Evolutionary conservation across 1,140 invertebrate genomes (phyloP).

Genomic region (Laupala kohalensis): DNA sequence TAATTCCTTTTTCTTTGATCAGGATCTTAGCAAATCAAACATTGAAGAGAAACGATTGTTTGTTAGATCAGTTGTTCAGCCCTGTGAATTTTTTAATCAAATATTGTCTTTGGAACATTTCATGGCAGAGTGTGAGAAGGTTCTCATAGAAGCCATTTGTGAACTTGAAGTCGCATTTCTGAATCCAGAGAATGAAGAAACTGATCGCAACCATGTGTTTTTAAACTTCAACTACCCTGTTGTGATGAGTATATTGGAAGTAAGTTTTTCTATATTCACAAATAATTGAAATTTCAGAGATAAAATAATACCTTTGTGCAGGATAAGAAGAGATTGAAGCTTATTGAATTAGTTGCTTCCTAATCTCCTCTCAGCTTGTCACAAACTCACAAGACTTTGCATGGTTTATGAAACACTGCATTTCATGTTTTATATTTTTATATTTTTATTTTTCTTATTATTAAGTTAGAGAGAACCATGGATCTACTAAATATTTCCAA

Average conservation of each 20-base stretch:
- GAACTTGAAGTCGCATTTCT: constrained; percentile 81
- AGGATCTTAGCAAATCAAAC: not conserved
- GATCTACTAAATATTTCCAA: no score
- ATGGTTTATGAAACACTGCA: no score
- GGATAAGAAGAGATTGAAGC: no score
- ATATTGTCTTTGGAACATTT: not conserved
- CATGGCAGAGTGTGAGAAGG: not conserved
- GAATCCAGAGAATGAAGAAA: constrained; percentile 76
- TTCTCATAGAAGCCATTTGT: not conserved
- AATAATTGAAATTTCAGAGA: no score
- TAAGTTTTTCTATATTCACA: constrained; percentile 33
- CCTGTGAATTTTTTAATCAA: constrained; percentile 95
- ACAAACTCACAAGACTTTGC: no score
- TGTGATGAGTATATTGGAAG: constrained; percentile 90
- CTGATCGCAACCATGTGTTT: constrained; percentile 98
- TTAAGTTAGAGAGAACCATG: no score
- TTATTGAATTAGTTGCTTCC: no score
- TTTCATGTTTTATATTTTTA: no score
- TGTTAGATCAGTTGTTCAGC: constrained; percentile 90
- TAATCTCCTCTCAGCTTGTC: no score
- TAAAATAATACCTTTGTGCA: no score
- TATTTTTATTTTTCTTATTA: no score
- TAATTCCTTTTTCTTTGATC: not conserved
- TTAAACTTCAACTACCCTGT: constrained; percentile 96
- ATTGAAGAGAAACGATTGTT: constrained; percentile 58